These are phyloP conservation scores for Petrocephalus zakoni DNA, from an alignment of 2,113 vertebrate genomes.

Conservation along the genomic window DNA sequence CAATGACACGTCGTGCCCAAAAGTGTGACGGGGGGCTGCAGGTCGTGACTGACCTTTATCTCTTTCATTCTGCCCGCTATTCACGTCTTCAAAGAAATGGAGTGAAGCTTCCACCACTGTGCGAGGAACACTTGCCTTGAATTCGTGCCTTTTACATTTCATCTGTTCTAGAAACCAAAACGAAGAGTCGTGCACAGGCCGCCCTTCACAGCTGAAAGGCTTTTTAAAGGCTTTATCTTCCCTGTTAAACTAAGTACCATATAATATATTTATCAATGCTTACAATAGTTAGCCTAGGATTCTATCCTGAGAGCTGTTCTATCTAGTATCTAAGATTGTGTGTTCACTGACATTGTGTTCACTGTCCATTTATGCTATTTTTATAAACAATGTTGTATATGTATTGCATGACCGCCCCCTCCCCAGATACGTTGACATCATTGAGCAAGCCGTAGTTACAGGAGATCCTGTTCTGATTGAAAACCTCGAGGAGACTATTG, in stretches of 20 bases:
- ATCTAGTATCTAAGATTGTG: neutral
- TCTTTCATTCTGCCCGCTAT: neutral
- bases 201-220: slow-evolving; percentile 2
- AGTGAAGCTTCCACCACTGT: too few species aligned
- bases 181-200: neutral
- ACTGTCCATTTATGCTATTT: neutral
- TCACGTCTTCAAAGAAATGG: neutral
- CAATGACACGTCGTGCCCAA: neutral
- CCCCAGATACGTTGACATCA: slow-evolving; percentile 60
- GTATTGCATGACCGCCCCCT: neutral
- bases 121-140: neutral
- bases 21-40: neutral
- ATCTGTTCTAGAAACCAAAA: neutral
- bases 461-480: slow-evolving; percentile 63
- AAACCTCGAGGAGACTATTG: slow-evolving; percentile 65
- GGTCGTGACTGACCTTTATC: slow-evolving; percentile 9
- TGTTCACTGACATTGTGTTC: neutral
- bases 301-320: neutral
- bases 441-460: slow-evolving; percentile 61
- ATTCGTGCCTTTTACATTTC: neutral
- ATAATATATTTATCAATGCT: neutral
- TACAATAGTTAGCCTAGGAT: neutral
- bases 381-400: neutral
- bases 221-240: neutral
- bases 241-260: too few species aligned